phyloP scores from a whole-genome alignment of 2,113 vertebrate species.

The Sander lucioperca region DNA sequence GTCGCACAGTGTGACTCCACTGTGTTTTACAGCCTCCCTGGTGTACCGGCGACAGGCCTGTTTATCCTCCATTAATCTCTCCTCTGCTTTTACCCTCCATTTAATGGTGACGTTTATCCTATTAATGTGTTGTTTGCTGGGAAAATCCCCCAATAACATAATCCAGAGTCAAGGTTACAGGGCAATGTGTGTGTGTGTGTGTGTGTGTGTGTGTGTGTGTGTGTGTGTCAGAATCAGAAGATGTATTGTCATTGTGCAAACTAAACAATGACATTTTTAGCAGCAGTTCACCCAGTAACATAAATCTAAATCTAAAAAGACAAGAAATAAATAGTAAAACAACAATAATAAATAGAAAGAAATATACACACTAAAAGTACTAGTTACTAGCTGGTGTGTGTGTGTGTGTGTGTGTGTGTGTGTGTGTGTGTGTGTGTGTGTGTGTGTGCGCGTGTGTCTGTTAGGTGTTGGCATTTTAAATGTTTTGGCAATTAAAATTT shows the following conservation, averaged over 20 bases:
- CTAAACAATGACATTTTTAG: too few species aligned
- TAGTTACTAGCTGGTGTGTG: too few species aligned
- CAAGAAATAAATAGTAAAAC: too few species aligned
- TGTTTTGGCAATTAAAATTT: neutral
- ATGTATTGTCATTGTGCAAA: too few species aligned
- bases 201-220: conserved; percentile 15
- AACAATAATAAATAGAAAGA: too few species aligned
- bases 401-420: too few species aligned
- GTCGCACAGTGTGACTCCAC: conserved; percentile 37
- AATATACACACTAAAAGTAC: too few species aligned
- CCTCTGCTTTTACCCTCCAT: conserved; percentile 43
- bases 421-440: too few species aligned
- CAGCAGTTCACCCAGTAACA: too few species aligned
- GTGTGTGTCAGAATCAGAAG: neutral
- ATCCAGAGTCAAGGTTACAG: conserved; percentile 55
- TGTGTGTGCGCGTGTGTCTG: neutral
- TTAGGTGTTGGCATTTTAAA: neutral
- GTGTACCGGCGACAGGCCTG: conserved; percentile 41
- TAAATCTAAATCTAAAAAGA: too few species aligned
- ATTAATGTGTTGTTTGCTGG: conserved; percentile 61
- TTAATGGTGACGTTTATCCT: conserved; percentile 63
- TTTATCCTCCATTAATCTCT: conserved; percentile 75
- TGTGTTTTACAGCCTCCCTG: conserved; percentile 58
- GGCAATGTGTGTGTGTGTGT: neutral
- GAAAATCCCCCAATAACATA: conserved; percentile 57